These are phyloP conservation scores for Caenorhabditis panamensis DNA, from an alignment of 2,888 invertebrate genomes.

Conservation along the genomic window DNA sequence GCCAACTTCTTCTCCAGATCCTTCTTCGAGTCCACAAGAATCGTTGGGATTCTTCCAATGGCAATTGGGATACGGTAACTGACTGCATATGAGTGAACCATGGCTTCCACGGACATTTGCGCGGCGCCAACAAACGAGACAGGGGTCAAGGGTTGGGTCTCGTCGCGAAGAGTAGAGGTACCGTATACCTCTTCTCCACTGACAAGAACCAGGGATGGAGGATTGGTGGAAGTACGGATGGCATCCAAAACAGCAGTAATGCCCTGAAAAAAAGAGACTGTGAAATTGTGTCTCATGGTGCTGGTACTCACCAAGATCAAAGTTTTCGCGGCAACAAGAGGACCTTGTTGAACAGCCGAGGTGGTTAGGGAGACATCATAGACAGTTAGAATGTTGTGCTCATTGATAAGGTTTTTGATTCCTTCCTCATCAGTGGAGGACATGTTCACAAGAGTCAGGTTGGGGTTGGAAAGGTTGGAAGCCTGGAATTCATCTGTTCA, in stretches of 20 bases:
- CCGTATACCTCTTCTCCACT: slow-evolving; percentile 64
- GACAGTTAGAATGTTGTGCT: slow-evolving; percentile 17
- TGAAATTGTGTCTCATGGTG: no score
- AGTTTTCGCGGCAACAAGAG: slow-evolving; percentile 30
- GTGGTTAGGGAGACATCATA: slow-evolving; percentile 48
- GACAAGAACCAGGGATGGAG: slow-evolving; percentile 28
- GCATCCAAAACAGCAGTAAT: slow-evolving; percentile 59
- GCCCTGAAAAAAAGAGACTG: slow-evolving; percentile 54
- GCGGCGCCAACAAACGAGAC: slow-evolving; percentile 63
- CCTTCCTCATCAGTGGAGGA: slow-evolving; percentile 41
- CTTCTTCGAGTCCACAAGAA: slow-evolving; percentile 4
- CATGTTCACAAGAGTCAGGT: slow-evolving; percentile 12
- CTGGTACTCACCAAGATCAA: slow-evolving; percentile 48
- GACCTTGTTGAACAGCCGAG: slow-evolving; percentile 8
- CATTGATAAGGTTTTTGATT: slow-evolving; percentile 11
- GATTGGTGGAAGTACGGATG: slow-evolving; percentile 16
- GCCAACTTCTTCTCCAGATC: slow-evolving; percentile 11
- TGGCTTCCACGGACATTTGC: slow-evolving; percentile 71
- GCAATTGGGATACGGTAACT: slow-evolving; percentile 72
- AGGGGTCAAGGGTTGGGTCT: slow-evolving; percentile 57
- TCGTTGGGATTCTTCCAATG: slow-evolving; percentile 65
- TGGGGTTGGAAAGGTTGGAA: neutral
- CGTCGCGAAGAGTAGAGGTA: slow-evolving; percentile 28
- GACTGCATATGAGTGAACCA: slow-evolving; percentile 75
- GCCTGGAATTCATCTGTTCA: slow-evolving; percentile 16